A percentile compares a stretch with the other conserved stretches of the same genome.
Conservation (phyloP, 2,113 vertebrate species). For the Rhodinocichla rosea region DNA sequence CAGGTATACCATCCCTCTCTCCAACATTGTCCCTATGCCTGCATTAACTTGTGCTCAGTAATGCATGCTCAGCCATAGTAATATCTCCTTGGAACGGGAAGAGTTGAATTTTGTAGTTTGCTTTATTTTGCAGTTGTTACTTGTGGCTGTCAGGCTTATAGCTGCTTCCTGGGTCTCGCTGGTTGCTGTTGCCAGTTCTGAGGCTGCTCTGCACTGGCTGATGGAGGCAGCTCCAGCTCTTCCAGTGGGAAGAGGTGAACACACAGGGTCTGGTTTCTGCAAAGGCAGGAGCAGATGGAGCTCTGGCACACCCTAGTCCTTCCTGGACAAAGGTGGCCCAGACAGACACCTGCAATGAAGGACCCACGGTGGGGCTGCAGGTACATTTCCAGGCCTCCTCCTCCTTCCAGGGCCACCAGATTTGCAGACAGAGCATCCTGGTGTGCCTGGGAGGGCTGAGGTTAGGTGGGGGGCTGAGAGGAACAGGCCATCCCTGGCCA, state of each 20-base stretch:
- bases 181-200: background rate
- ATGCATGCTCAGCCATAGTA: background rate
- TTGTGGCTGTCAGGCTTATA: background rate
- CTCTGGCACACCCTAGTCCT: background rate
- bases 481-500: background rate
- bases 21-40: background rate
- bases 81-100: background rate
- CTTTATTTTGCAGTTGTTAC: background rate
- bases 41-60: no score
- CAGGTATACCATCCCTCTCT: background rate
- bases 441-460: background rate
- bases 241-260: background rate
- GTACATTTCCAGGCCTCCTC: background rate
- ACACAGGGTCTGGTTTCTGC: background rate
- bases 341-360: accelerated
- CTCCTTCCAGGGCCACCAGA: background rate
- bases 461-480: background rate
- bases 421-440: background rate
- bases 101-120: background rate
- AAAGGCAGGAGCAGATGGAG: background rate
- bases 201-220: background rate
- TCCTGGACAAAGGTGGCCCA: background rate
- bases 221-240: background rate
- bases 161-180: background rate
- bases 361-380: background rate